Conservation (phyloP, 1,140 invertebrate species). For the Drosophila azteca region DNA sequence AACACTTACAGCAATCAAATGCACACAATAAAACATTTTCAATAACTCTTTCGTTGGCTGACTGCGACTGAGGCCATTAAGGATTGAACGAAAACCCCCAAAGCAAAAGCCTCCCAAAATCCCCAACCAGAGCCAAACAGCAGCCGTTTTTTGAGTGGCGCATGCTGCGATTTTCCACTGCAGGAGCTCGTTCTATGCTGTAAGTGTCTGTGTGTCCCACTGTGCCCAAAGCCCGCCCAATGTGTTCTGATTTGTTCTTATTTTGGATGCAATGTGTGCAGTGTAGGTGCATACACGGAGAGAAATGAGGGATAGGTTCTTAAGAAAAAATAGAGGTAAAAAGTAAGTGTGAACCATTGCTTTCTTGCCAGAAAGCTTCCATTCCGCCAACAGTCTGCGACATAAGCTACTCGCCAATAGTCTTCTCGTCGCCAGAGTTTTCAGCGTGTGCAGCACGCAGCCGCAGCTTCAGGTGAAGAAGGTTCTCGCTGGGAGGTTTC, state of each 20-base stretch:
- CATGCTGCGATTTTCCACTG: slow-evolving; percentile 44
- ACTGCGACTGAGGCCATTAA: slow-evolving; percentile 69
- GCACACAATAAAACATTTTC: slow-evolving; percentile 82
- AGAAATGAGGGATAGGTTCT: background rate
- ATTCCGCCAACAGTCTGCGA: too few relatives aligned
- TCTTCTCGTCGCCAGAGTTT: too few relatives aligned
- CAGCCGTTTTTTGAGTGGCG: slow-evolving; percentile 17
- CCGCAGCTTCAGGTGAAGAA: too few relatives aligned
- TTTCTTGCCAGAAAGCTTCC: too few relatives aligned
- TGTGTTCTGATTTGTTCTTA: slow-evolving; percentile 17
- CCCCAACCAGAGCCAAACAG: slow-evolving; percentile 26
- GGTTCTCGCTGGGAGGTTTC: too few relatives aligned
- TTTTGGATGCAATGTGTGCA: slow-evolving; percentile 22
- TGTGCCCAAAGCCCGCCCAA: slow-evolving; percentile 74
- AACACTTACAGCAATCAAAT: slow-evolving; percentile 81
- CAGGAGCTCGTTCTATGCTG: slow-evolving; percentile 19
- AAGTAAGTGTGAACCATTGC: too few relatives aligned
- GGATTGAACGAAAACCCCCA: slow-evolving; percentile 34
- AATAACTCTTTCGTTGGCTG: slow-evolving; percentile 78
- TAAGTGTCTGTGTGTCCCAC: slow-evolving; percentile 62
- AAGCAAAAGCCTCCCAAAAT: too few relatives aligned
- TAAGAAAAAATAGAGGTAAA: too few relatives aligned
- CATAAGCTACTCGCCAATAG: too few relatives aligned
- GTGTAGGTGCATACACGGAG: slow-evolving; percentile 31
- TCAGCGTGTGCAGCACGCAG: too few relatives aligned